Evolutionary conservation across 53 echinoderm and acorn worm species (phyloP).

Genomic region (Paelopatides confundens): DNA sequence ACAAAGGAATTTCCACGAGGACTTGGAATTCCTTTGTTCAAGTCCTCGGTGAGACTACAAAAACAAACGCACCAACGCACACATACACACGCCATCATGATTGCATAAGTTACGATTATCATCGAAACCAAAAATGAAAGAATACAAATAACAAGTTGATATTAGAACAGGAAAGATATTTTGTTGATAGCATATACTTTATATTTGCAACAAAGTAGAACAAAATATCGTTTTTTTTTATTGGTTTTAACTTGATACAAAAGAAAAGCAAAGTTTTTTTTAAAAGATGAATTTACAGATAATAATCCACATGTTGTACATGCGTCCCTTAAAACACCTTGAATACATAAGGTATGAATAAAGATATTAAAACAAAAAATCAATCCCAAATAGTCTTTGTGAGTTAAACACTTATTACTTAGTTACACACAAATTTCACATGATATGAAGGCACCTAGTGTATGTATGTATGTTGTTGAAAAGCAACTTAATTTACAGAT

Average conservation of each 20-base stretch:
- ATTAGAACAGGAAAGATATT: not conserved
- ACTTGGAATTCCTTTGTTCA: too few relatives aligned
- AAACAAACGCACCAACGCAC: too few relatives aligned
- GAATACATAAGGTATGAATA: constrained; percentile 44
- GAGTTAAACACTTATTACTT: not conserved
- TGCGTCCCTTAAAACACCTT: constrained; percentile 9
- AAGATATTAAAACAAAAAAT: not conserved
- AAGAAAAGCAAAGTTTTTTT: constrained; percentile 20
- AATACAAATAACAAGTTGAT: too few relatives aligned
- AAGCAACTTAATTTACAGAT: not conserved
- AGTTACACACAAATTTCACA: constrained; percentile 14
- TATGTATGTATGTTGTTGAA: not conserved
- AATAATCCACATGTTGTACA: not conserved
- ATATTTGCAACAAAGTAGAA: constrained; percentile 29
- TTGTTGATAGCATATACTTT: constrained; percentile 26
- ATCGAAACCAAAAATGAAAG: too few relatives aligned
- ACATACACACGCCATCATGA: too few relatives aligned
- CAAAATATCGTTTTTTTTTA: constrained; percentile 30
- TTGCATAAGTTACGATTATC: too few relatives aligned
- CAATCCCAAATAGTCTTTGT: not conserved
- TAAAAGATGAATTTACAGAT: not conserved
- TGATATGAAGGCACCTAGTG: constrained; percentile 36
- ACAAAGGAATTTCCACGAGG: too few relatives aligned
- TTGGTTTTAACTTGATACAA: constrained; percentile 2
- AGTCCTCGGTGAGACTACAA: too few relatives aligned